A percentile compares a stretch with the other conserved stretches of the same genome.
Evolutionary conservation across 1,140 invertebrate genomes (phyloP).

Genomic region (Bombus consobrinus): DNA sequence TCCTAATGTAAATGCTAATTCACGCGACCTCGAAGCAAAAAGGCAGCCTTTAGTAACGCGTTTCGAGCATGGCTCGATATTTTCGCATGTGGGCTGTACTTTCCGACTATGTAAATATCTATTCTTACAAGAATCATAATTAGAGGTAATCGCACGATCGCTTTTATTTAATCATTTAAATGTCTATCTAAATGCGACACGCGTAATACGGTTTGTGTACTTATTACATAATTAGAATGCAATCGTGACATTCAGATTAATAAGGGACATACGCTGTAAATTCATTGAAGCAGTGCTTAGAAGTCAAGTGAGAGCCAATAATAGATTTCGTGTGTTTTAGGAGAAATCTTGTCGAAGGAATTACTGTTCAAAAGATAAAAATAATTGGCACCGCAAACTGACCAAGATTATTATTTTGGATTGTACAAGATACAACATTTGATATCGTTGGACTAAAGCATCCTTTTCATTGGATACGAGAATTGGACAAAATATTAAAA

Average conservation of each 20-base stretch:
- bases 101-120: conserved; percentile 45
- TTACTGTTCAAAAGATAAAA: conserved; percentile 27
- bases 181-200: conserved; percentile 35
- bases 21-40: conserved; percentile 20
- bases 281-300: conserved; percentile 47
- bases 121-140: conserved; percentile 47
- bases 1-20: conserved; percentile 10
- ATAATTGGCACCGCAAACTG: conserved; percentile 29
- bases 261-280: conserved; percentile 49
- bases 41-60: conserved; percentile 18
- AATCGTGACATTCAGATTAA: conserved; percentile 56
- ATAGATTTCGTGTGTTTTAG: conserved; percentile 27
- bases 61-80: conserved; percentile 43
- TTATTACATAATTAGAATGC: conserved; percentile 52
- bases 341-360: conserved; percentile 30
- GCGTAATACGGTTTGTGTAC: conserved; percentile 43
- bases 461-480: neutral
- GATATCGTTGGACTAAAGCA: neutral
- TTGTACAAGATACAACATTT: conserved; percentile 5
- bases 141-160: conserved; percentile 44
- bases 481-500: neutral
- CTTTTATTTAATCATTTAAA: conserved; percentile 43
- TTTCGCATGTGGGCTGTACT: conserved; percentile 55
- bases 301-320: conserved; percentile 47
- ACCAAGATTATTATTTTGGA: neutral